phyloP scores from a whole-genome alignment of 1,140 invertebrate species.

The Pentalonia nigronervosa region DNA sequence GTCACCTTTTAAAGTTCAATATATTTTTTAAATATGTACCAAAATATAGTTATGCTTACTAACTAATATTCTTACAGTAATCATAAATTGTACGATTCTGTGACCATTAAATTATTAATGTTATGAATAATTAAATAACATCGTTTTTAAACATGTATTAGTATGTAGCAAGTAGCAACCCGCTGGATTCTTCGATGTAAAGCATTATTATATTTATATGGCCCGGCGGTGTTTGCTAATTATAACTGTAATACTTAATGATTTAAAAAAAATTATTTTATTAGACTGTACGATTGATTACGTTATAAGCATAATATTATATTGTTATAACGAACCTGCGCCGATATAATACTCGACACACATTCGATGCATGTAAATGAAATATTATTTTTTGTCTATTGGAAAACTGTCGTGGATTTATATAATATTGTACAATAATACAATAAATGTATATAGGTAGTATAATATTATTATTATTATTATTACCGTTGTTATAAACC shows the following conservation, averaged over 20 bases:
- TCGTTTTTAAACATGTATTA: not conserved
- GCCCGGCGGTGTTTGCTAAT: conserved; percentile 25
- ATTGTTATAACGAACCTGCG: not conserved
- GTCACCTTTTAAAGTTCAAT: not conserved
- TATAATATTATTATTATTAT: not conserved
- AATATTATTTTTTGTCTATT: not conserved
- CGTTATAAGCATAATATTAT: not conserved
- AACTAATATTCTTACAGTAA: not conserved
- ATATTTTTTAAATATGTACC: not conserved
- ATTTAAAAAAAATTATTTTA: not conserved
- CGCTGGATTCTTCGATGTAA: not conserved
- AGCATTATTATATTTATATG: not conserved
- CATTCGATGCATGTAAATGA: not conserved
- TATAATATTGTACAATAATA: conserved; percentile 19
- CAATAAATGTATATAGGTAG: not conserved
- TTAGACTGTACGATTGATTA: conserved; percentile 11
- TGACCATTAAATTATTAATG: not conserved
- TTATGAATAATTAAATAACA: not conserved
- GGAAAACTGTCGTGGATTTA: not conserved
- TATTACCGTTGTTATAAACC: conserved; percentile 20
- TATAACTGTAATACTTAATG: not conserved
- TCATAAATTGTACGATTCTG: not conserved
- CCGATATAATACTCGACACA: not conserved
- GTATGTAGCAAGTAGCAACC: not conserved
- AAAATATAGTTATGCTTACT: not conserved